Evolutionary conservation across 2,797 vertebrate genomes (phyloP), one percentile per base, ranked within the genome.

Genomic region (Chaetophractus vellerosus): DNA sequence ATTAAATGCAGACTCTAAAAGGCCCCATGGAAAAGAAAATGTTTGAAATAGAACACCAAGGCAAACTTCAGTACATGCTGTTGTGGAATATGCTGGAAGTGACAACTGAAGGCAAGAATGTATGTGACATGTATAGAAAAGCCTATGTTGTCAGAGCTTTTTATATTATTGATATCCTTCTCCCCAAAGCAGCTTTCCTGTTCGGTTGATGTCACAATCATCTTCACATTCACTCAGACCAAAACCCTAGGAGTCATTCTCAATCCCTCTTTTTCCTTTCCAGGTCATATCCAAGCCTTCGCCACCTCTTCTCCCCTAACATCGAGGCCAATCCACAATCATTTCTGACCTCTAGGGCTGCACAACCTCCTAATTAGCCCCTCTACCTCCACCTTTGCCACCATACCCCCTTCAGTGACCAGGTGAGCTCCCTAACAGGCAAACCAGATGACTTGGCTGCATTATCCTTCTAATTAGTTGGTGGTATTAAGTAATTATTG

Each of bases 371-470:
- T 52, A 15, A 7, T 4, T 0, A 0, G 2, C 48, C 18, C 55
- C 36, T 23, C 8, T 19, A 15, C 23, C 21, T 48, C 36, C 31
- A 9, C 19, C 12, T 38, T 16, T 12, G 5, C 11, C 36, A 48
- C 4, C 15, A 38, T 5, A 0, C 72, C 16, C 52, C 50, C 52
- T 3, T 0, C 0, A 7, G 23, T 41, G 59, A 14, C 15, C 14
- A 28, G 15, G n/a, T 6, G 9, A 69, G 59, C 7, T 28, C 63
- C 85, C 33, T 64, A 31, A 2, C 9, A 18, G 9, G 41, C 38
- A 50, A 52, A 45, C 10, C 21, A 38, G 38, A 23, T 11, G 24
- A 71, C 2, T 5, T 48, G 19, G 52, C 52, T 19, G 18, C 16
- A 55, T 55, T 55, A 55, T 55, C 18, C 52, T 5, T 55, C 16